These are phyloP conservation scores for Boleophthalmus pectinirostris DNA, from an alignment of 2,113 vertebrate species.

Conservation along the genomic window DNA sequence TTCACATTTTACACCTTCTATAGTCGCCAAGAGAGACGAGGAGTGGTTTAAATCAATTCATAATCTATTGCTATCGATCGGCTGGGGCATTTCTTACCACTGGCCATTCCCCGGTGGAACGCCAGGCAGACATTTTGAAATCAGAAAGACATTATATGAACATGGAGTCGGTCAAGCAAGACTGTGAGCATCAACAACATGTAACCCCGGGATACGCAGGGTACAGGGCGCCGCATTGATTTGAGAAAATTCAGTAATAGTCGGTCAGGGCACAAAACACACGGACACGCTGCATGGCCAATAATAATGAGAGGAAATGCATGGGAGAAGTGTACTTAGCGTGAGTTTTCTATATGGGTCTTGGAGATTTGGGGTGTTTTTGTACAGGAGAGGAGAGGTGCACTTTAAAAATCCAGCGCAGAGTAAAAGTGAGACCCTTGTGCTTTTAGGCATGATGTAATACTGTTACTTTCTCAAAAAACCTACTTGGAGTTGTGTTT, in stretches of 20 bases:
- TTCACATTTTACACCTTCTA: background rate
- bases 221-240: background rate
- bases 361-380: too few relatives aligned
- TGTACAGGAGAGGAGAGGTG: too few relatives aligned
- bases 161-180: background rate
- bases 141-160: background rate
- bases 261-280: background rate
- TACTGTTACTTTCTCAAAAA: too few relatives aligned
- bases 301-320: background rate
- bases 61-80: slow-evolving; percentile 6
- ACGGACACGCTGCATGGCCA: background rate
- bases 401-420: too few relatives aligned
- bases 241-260: background rate
- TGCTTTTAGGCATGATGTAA: too few relatives aligned
- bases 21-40: background rate
- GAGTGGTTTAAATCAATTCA: background rate
- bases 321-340: background rate
- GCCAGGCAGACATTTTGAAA: background rate
- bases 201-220: slow-evolving; percentile 5
- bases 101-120: background rate
- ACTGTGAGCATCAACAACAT: slow-evolving; percentile 3
- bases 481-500: too few relatives aligned
- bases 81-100: background rate
- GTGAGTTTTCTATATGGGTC: background rate
- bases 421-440: too few relatives aligned